Conservation (phyloP, 2,113 vertebrate genomes). For the Melospiza georgiana region DNA sequence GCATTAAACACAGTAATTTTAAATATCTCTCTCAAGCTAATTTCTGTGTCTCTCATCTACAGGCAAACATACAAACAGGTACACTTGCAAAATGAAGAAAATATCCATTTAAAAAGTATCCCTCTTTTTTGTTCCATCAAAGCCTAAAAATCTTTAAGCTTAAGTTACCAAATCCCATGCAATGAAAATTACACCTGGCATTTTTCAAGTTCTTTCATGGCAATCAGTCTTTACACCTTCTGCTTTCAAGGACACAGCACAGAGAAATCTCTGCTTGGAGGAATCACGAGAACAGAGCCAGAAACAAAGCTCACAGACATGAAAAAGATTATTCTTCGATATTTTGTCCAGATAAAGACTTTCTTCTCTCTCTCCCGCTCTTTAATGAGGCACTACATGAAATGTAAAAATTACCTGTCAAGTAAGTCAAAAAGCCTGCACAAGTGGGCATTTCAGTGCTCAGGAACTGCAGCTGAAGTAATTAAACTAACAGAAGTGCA, state of each 20-base stretch:
- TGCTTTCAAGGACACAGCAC: constrained; percentile 16
- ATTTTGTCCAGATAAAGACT: background rate
- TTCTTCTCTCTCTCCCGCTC: background rate
- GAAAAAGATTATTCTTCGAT: background rate
- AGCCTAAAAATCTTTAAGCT: background rate
- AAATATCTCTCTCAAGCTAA: background rate
- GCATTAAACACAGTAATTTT: background rate
- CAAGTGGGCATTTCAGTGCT: background rate
- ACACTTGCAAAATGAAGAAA: background rate
- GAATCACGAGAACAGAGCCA: background rate
- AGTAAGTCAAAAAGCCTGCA: constrained; percentile 29
- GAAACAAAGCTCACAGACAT: background rate
- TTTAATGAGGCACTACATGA: background rate
- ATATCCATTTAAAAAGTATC: background rate
- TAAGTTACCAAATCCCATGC: background rate
- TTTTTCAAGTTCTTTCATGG: background rate
- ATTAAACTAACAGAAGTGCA: background rate
- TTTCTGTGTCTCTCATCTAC: background rate
- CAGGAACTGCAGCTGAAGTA: background rate
- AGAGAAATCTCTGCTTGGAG: background rate
- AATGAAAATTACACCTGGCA: background rate
- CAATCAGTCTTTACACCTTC: background rate
- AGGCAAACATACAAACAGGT: background rate
- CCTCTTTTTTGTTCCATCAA: background rate
- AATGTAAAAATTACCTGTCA: constrained; percentile 16